Conservation (phyloP, 2,888 invertebrate genomes). For the Crocallis elinguaria region DNA sequence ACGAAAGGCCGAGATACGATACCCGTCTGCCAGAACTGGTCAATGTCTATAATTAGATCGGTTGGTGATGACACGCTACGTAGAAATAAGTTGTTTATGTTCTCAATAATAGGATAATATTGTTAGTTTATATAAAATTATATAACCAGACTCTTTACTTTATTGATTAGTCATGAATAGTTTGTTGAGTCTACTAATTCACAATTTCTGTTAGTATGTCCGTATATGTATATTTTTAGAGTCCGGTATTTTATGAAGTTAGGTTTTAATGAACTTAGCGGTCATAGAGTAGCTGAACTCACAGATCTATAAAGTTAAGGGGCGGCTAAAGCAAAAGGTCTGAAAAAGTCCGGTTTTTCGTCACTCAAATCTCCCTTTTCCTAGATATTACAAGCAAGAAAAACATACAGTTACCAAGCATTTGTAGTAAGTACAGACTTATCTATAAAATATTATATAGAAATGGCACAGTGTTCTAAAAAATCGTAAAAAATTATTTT, state of each 20-base stretch:
- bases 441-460: too few relatives aligned
- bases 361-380: too few relatives aligned
- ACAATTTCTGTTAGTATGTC: background rate
- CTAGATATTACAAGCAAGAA: too few relatives aligned
- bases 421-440: too few relatives aligned
- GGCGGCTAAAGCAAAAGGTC: too few relatives aligned
- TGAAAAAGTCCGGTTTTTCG: too few relatives aligned
- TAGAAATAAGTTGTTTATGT: conserved; percentile 29
- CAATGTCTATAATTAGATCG: conserved; percentile 68
- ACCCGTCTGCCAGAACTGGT: conserved; percentile 40
- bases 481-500: too few relatives aligned
- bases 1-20: conserved; percentile 41
- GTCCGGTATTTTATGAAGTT: background rate
- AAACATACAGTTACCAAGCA: too few relatives aligned
- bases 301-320: too few relatives aligned
- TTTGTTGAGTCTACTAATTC: conserved; percentile 1
- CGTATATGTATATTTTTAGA: background rate
- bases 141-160: background rate
- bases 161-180: background rate
- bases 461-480: too few relatives aligned
- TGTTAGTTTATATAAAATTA: conserved; percentile 30
- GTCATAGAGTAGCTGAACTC: too few relatives aligned
- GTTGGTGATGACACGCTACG: conserved; percentile 45
- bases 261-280: too few relatives aligned
- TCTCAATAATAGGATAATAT: conserved; percentile 38